These are phyloP conservation scores for Petrocephalus microphthalmus DNA, from an alignment of 2,113 vertebrate species.

Conservation along the genomic window DNA sequence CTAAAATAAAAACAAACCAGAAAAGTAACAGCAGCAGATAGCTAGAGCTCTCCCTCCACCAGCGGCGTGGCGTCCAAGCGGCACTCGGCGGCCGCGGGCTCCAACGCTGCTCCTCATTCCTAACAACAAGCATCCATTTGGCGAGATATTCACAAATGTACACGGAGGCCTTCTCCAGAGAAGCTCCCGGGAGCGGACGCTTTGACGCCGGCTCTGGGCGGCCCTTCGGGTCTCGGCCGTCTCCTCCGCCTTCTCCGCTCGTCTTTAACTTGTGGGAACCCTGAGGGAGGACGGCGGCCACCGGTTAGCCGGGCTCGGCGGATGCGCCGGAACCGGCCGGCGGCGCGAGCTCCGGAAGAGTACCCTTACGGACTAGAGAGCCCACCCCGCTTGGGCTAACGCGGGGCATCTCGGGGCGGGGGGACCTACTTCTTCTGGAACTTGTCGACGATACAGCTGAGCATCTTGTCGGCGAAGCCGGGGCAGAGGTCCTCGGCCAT, in stretches of 20 bases:
- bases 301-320: neutral
- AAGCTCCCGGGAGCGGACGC: too few species aligned
- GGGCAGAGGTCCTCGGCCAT: constrained; percentile 82
- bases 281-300: constrained; percentile 17
- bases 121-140: constrained; percentile 10
- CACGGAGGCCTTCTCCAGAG: neutral
- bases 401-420: neutral
- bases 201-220: neutral
- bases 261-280: constrained; percentile 38
- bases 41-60: neutral
- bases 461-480: constrained; percentile 93
- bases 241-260: neutral
- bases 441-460: constrained; percentile 85
- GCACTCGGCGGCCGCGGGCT: neutral
- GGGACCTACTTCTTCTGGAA: constrained; percentile 73
- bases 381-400: neutral
- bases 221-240: neutral
- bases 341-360: neutral
- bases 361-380: neutral
- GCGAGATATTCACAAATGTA: constrained; percentile 19
- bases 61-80: neutral
- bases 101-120: neutral
- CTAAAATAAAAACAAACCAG: neutral
- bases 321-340: neutral
- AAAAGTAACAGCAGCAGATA: neutral